Conservation (phyloP, 2,113 vertebrate species). For the Platichthys flesus region DNA sequence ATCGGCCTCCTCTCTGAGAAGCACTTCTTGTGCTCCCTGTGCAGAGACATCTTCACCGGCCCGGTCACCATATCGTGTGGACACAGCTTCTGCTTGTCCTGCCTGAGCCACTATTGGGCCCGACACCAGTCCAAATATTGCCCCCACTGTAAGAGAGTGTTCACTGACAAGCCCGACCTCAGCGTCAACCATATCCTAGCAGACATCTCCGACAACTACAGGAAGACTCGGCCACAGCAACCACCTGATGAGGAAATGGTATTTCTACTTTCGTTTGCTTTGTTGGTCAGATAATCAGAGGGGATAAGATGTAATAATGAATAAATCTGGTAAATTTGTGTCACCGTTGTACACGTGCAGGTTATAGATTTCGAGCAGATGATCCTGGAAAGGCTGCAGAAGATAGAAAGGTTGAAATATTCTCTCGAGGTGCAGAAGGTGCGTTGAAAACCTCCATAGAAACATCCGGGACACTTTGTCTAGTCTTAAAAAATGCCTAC, state of each 20-base stretch:
- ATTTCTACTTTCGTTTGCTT: slow-evolving; percentile 5
- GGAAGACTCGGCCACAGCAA: slow-evolving; percentile 61
- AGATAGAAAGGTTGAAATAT: slow-evolving; percentile 75
- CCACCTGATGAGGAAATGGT: slow-evolving; percentile 66
- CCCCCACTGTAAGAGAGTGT: slow-evolving; percentile 75
- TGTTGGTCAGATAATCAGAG: background rate
- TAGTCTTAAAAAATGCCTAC: background rate
- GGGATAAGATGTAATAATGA: background rate
- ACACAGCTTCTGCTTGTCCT: slow-evolving; percentile 83
- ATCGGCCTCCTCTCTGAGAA: slow-evolving; percentile 75
- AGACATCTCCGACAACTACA: slow-evolving; percentile 78
- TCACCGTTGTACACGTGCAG: slow-evolving; percentile 41
- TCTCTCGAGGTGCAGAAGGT: slow-evolving; percentile 80
- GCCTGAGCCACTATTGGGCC: slow-evolving; percentile 76
- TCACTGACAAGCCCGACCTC: slow-evolving; percentile 71
- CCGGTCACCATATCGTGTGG: slow-evolving; percentile 81
- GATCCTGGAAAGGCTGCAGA: slow-evolving; percentile 79
- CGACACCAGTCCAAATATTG: slow-evolving; percentile 74
- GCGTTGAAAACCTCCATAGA: background rate
- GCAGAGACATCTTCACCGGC: slow-evolving; percentile 77
- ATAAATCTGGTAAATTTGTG: background rate
- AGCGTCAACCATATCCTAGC: slow-evolving; percentile 79
- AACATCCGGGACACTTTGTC: background rate
- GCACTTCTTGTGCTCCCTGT: slow-evolving; percentile 81
- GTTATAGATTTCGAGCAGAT: slow-evolving; percentile 71